These are phyloP conservation scores for Daphoenositta chrysoptera DNA, from an alignment of 2,113 vertebrate genomes.

Conservation along the genomic window DNA sequence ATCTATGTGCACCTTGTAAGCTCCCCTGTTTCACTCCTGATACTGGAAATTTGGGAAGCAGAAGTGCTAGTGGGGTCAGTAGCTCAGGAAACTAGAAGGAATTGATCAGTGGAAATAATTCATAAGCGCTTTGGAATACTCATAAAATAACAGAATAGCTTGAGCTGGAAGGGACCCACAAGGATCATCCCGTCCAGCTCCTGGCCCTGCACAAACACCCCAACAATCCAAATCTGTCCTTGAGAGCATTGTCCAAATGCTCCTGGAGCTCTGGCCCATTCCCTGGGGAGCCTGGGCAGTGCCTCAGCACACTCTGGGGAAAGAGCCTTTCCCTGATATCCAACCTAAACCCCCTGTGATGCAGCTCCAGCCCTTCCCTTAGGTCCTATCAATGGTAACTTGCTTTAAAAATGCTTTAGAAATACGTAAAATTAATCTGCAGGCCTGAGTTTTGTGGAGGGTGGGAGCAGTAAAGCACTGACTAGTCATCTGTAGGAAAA, in stretches of 20 bases:
- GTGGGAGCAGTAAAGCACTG: background rate
- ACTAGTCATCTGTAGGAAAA: background rate
- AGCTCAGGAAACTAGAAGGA: background rate
- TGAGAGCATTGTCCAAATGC: accelerated
- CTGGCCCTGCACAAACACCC: background rate
- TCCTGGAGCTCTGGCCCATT: background rate
- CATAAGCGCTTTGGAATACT: background rate
- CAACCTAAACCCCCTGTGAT: background rate
- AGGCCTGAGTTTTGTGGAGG: background rate
- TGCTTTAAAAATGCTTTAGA: background rate
- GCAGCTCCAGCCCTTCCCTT: background rate
- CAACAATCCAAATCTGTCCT: background rate
- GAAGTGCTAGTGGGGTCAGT: background rate
- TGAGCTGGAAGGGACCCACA: background rate
- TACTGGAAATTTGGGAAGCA: background rate
- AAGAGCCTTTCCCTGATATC: background rate
- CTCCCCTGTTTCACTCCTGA: background rate
- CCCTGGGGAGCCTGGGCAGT: background rate
- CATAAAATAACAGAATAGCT: background rate
- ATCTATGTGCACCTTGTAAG: background rate
- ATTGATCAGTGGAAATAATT: background rate
- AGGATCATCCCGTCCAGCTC: background rate
- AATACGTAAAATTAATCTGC: background rate
- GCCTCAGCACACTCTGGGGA: background rate
- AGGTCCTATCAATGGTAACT: background rate